phyloP scores from a whole-genome alignment of 2,113 vertebrate genomes.

The Limanda limanda region DNA sequence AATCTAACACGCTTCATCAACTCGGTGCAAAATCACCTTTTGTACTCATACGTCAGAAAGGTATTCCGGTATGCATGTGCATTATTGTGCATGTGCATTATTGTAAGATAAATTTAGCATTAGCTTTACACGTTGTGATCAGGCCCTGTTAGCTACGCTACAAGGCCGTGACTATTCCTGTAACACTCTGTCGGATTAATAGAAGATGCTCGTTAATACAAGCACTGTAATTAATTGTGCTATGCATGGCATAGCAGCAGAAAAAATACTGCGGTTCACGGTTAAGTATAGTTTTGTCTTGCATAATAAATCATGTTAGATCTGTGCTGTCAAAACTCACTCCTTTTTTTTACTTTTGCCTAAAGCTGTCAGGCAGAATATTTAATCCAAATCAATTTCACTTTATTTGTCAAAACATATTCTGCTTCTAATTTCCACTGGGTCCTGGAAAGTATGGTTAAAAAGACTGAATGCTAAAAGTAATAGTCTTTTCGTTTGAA shows the following conservation, averaged over 20 bases:
- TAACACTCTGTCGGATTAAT: constrained; percentile 43
- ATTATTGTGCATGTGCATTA: constrained; percentile 2
- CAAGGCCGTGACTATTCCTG: constrained; percentile 50
- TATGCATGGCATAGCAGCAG: constrained; percentile 22
- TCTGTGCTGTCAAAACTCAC: neutral
- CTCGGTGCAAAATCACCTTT: constrained; percentile 46
- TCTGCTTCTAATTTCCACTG: no score
- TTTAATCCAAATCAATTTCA: no score
- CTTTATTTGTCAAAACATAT: neutral
- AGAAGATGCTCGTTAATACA: constrained; percentile 56
- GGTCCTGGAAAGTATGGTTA: neutral
- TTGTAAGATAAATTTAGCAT: constrained; percentile 26
- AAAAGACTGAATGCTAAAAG: no score
- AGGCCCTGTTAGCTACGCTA: constrained; percentile 40
- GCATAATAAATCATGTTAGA: constrained; percentile 30
- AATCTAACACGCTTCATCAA: constrained; percentile 36
- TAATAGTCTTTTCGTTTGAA: no score
- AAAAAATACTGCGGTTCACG: constrained; percentile 35
- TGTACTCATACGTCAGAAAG: constrained; percentile 31
- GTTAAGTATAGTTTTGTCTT: constrained; percentile 4
- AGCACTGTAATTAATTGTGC: constrained; percentile 49
- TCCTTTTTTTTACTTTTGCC: neutral
- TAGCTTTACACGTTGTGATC: constrained; percentile 28
- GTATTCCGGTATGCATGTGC: constrained; percentile 5
- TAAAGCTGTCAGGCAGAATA: neutral